phyloP scores from a whole-genome alignment of 64 coral and sea anemone genomes.

The Hydrozoanthus tunicans region DNA sequence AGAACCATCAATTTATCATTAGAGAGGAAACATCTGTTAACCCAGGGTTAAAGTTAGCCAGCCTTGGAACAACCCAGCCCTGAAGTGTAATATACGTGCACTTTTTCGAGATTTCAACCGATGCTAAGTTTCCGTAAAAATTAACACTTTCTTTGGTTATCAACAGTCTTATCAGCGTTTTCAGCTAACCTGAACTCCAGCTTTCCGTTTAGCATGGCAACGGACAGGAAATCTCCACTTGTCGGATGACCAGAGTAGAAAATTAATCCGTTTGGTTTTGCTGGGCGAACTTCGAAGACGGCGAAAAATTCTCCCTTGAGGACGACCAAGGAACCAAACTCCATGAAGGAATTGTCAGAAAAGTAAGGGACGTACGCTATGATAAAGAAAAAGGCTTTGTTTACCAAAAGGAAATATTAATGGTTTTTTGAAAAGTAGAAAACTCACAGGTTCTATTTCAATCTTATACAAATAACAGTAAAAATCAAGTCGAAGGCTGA shows the following conservation, averaged over 20 bases:
- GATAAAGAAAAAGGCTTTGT: not conserved
- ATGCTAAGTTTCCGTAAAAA: not conserved
- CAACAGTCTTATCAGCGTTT: not conserved
- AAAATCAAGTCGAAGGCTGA: too few relatives aligned
- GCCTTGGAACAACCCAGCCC: too few relatives aligned
- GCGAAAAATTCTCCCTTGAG: constrained; percentile 9
- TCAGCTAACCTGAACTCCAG: constrained; percentile 18
- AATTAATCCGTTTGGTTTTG: constrained; percentile 41
- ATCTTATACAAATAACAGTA: too few relatives aligned
- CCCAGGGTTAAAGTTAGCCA: too few relatives aligned
- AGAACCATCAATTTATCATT: too few relatives aligned
- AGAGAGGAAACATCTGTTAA: too few relatives aligned
- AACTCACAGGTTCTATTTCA: too few relatives aligned
- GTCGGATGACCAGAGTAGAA: constrained; percentile 37
- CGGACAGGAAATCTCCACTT: not conserved
- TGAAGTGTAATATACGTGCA: not conserved
- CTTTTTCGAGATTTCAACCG: not conserved
- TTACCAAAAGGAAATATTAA: not conserved
- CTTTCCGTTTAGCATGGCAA: not conserved
- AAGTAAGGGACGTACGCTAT: constrained; percentile 21
- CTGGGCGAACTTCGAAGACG: constrained; percentile 39
- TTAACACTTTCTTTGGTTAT: not conserved
- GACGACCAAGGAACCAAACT: constrained; percentile 3
- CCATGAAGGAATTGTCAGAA: constrained; percentile 48
- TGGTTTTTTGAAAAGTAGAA: too few relatives aligned